These are phyloP conservation scores for Spheniscus humboldti DNA, from an alignment of 2,797 vertebrate genomes.

Conservation along the genomic window DNA sequence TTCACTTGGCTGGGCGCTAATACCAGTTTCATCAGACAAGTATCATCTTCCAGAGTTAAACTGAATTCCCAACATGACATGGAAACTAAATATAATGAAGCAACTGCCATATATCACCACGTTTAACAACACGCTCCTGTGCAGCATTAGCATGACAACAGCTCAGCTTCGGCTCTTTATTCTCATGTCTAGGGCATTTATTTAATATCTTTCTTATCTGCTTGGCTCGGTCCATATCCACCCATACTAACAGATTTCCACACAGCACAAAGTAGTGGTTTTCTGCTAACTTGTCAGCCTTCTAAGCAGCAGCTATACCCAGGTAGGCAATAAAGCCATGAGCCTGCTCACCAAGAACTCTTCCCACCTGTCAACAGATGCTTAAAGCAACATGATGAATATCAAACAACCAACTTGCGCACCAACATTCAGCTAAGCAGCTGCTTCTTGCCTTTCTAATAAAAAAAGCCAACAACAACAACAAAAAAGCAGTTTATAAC, in stretches of 20 bases:
- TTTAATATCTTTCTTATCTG: neutral
- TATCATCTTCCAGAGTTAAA: neutral
- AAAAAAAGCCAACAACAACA: neutral
- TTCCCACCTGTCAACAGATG: slow-evolving; percentile 59
- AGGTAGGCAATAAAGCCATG: slow-evolving; percentile 32
- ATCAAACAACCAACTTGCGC: slow-evolving; percentile 45
- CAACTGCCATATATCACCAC: neutral
- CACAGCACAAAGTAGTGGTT: neutral
- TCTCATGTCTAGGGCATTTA: neutral
- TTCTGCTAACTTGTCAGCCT: slow-evolving; percentile 4
- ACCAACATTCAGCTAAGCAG: slow-evolving; percentile 26
- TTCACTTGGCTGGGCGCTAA: neutral
- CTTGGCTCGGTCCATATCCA: neutral
- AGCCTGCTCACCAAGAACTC: slow-evolving; percentile 49
- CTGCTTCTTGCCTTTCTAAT: slow-evolving; percentile 33
- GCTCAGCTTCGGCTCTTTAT: neutral
- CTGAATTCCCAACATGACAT: neutral
- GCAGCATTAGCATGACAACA: neutral
- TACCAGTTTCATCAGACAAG: neutral
- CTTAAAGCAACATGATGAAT: slow-evolving; percentile 56
- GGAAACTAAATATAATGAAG: neutral
- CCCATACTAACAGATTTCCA: neutral
- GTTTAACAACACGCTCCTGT: neutral
- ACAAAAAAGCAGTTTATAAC: neutral
- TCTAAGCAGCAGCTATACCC: neutral